Evolutionary conservation across 1,140 invertebrate species (phyloP).

Genomic region (Pristionchus pacificus): DNA sequence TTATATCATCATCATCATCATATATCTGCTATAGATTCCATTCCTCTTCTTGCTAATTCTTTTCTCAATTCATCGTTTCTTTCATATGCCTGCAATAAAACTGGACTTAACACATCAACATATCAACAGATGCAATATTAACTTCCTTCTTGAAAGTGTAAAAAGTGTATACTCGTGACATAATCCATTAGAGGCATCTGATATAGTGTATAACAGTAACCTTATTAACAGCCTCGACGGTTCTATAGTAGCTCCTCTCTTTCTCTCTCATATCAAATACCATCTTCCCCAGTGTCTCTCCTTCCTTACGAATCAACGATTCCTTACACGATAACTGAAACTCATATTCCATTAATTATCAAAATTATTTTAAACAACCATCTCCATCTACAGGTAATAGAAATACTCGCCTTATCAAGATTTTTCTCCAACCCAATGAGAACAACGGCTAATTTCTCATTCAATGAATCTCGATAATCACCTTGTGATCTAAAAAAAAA

Average conservation of each 20-base stretch:
- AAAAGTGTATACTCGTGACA: neutral
- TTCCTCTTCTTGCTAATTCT: neutral
- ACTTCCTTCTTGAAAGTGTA: neutral
- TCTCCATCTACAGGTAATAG: too few species aligned
- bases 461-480: slow-evolving; percentile 47
- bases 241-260: slow-evolving; percentile 12
- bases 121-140: neutral
- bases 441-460: slow-evolving; percentile 63
- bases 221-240: slow-evolving; percentile 9
- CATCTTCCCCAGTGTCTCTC: neutral
- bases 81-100: neutral
- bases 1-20: too few species aligned
- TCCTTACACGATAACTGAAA: too few species aligned
- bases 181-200: too few species aligned
- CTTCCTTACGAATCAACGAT: too few species aligned
- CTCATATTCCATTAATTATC: too few species aligned
- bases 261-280: slow-evolving; percentile 1
- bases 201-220: neutral
- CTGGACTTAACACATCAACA: neutral
- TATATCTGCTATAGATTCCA: too few species aligned
- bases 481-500: slow-evolving; percentile 39
- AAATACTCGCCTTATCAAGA: slow-evolving; percentile 71
- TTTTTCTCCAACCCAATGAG: slow-evolving; percentile 78
- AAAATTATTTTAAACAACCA: too few species aligned
- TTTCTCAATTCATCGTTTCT: neutral